Percentiles rank a stretch among this genome's conserved stretches.
phyloP scores from a whole-genome alignment of 2,888 invertebrate genomes.

The Kryphioiulus occultus region DNA sequence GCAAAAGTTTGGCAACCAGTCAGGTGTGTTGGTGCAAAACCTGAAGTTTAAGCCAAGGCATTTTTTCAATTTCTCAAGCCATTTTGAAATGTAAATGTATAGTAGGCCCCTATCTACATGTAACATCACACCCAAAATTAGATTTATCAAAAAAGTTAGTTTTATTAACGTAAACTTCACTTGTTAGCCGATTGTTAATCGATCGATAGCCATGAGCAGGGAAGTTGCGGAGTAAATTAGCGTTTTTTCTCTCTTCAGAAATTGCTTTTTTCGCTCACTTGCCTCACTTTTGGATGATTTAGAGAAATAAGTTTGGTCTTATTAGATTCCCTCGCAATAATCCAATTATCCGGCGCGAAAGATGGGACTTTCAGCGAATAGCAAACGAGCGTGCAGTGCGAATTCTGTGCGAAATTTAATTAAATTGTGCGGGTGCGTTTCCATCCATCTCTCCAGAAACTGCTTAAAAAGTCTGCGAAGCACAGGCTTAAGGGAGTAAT shows the following conservation, averaged over 20 bases:
- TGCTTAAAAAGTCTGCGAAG: neutral
- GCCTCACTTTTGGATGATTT: conserved; percentile 4
- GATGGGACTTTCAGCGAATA: neutral
- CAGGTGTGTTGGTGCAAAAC: too few relatives aligned
- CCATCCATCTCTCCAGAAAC: neutral
- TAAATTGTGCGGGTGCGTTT: neutral
- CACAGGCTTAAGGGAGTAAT: neutral
- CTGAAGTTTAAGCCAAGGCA: too few relatives aligned
- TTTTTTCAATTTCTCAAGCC: too few relatives aligned
- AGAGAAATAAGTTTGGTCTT: conserved; percentile 3
- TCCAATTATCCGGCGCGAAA: neutral
- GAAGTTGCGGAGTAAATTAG: neutral
- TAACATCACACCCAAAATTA: too few relatives aligned
- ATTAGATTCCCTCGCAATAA: neutral
- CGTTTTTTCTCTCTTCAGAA: neutral
- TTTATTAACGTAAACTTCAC: too few relatives aligned
- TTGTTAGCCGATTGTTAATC: neutral
- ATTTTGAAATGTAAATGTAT: neutral
- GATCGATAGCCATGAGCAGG: neutral
- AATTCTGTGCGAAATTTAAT: neutral
- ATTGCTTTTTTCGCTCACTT: neutral
- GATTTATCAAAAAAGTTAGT: too few relatives aligned
- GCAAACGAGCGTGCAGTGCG: neutral
- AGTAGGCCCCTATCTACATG: neutral
- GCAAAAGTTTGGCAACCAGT: too few relatives aligned